phyloP scores from a whole-genome alignment of 2,113 vertebrate genomes.

The Perca schrenkii region DNA sequence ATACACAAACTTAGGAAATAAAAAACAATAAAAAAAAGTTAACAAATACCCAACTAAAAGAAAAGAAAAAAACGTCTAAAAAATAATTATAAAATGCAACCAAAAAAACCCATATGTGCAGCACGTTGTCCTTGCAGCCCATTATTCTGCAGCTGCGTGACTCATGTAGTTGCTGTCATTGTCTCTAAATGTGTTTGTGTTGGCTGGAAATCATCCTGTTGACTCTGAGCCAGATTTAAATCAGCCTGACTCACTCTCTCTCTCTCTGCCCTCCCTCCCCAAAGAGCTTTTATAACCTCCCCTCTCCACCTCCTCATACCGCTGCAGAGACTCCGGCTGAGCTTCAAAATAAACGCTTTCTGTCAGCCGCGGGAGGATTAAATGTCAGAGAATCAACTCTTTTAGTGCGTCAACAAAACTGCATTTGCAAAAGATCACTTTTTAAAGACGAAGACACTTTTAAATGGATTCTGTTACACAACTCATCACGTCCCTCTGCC shows the following conservation, averaged over 20 bases:
- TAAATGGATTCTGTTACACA: conserved; percentile 2
- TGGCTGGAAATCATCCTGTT: conserved; percentile 40
- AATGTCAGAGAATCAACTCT: conserved; percentile 44
- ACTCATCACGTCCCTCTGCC: conserved; percentile 3
- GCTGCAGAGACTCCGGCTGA: not conserved
- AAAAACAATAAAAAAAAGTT: too few species aligned
- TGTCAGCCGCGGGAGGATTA: conserved; percentile 35
- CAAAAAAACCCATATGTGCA: too few species aligned
- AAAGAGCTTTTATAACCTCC: conserved; percentile 39
- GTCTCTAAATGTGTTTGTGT: conserved; percentile 53
- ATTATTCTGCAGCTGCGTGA: conserved; percentile 33
- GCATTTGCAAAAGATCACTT: conserved; percentile 45
- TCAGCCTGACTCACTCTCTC: conserved; percentile 58
- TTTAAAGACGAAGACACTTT: not conserved
- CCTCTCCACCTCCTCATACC: conserved; percentile 51
- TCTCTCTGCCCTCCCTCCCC: conserved; percentile 25
- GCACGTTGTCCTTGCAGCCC: conserved; percentile 1
- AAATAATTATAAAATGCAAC: too few species aligned
- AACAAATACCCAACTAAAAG: too few species aligned
- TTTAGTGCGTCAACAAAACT: conserved; percentile 31
- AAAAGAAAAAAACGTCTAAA: too few species aligned
- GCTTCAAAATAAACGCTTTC: conserved; percentile 22
- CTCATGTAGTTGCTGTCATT: conserved; percentile 53
- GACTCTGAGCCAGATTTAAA: conserved; percentile 48
- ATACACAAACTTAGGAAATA: too few species aligned